Evolutionary conservation across 53 echinoderm and acorn worm genomes (phyloP).

Genomic region (Apostichopus leukothele): DNA sequence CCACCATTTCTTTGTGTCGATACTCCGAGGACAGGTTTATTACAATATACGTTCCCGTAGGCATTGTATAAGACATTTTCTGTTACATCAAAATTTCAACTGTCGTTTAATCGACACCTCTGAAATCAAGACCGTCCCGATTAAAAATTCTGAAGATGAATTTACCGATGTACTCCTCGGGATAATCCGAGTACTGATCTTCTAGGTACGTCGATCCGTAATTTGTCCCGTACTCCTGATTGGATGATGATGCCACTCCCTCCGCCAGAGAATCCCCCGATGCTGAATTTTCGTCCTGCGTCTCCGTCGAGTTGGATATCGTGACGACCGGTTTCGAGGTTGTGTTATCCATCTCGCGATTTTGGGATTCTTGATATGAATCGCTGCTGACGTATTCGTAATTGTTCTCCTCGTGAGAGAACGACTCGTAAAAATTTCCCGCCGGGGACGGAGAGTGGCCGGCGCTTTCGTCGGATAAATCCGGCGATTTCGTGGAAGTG

Average conservation of each 20-base stretch:
- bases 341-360: background rate
- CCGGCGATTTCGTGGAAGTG: background rate
- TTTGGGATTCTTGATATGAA: background rate
- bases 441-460: background rate
- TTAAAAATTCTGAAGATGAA: background rate
- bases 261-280: background rate
- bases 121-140: no score
- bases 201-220: background rate
- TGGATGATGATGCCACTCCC: background rate
- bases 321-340: background rate
- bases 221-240: background rate
- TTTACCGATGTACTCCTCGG: background rate
- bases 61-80: no score
- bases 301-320: background rate
- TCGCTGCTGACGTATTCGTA: background rate
- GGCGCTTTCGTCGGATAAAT: background rate
- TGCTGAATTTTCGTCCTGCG: background rate
- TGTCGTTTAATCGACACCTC: no score
- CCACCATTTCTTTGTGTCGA: no score
- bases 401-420: background rate
- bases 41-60: no score
- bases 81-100: no score
- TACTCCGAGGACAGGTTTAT: no score
- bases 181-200: background rate
- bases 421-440: background rate